Conservation (phyloP, 2,113 vertebrate genomes). For the Crotalus tigris region DNA sequence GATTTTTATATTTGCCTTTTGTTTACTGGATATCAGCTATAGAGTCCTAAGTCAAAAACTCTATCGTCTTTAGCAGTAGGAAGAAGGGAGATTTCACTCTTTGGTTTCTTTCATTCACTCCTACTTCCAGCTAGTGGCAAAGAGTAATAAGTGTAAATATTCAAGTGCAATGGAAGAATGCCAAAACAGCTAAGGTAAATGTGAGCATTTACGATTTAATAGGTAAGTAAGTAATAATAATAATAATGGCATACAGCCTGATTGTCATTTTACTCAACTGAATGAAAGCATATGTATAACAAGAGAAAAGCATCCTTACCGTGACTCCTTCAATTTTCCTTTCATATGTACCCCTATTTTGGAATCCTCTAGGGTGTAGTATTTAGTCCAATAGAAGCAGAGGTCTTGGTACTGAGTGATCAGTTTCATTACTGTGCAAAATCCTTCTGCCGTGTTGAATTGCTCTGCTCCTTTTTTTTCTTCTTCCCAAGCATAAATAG, state of each 20-base stretch:
- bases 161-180: not conserved
- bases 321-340: slow-evolving; percentile 19
- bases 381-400: slow-evolving; percentile 54
- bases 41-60: no score
- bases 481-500: not conserved
- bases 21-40: no score
- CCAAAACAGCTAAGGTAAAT: not conserved
- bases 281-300: not conserved
- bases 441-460: slow-evolving; percentile 42
- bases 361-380: slow-evolving; percentile 37
- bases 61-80: no score
- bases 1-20: no score
- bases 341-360: slow-evolving; percentile 46
- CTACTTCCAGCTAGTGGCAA: not conserved
- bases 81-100: not conserved
- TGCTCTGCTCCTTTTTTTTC: not conserved
- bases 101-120: not conserved
- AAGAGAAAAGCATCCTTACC: slow-evolving; percentile 25
- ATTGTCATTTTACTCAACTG: not conserved
- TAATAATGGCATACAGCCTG: not conserved
- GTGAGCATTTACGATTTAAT: not conserved
- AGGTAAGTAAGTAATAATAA: not conserved
- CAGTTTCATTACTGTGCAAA: slow-evolving; percentile 51
- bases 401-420: slow-evolving; percentile 31
- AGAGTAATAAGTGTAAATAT: not conserved